phyloP scores from a whole-genome alignment of 2,113 vertebrate species.

The Columba janthina region DNA sequence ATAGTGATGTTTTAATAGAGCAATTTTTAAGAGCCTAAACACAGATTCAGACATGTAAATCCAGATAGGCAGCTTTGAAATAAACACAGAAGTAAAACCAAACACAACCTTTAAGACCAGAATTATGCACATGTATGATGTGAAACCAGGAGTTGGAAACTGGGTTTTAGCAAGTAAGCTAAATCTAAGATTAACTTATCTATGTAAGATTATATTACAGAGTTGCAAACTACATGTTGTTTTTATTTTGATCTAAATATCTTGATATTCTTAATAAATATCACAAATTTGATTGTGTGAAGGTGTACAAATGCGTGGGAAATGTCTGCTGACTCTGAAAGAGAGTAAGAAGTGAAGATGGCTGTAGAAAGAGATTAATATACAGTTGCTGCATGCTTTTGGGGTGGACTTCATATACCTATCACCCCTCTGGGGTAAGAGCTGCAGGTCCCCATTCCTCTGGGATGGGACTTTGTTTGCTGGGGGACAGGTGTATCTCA shows the following conservation, averaged over 20 bases:
- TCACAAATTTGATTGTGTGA: not conserved
- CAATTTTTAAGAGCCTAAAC: not conserved
- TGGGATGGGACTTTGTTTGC: not conserved
- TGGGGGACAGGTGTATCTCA: rapidly evolving
- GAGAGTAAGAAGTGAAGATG: not conserved
- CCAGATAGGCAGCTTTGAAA: not conserved
- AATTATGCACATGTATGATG: not conserved
- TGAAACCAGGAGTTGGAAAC: not conserved
- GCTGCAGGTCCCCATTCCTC: not conserved
- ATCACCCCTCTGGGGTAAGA: not conserved
- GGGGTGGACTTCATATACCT: not conserved
- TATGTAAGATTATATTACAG: not conserved
- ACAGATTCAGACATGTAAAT: not conserved
- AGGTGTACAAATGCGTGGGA: not conserved
- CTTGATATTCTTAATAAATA: not conserved
- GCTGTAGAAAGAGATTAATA: not conserved
- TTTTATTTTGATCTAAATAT: not conserved
- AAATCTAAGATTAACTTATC: not conserved
- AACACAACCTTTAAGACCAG: not conserved
- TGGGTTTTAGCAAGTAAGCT: not conserved
- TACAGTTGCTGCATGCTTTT: not conserved
- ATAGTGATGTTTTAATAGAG: not conserved
- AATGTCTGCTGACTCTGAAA: not conserved
- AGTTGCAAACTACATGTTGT: not conserved
- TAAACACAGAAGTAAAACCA: not conserved